Conservation (phyloP, 2,888 invertebrate species). For the Ferrisia virgata region DNA sequence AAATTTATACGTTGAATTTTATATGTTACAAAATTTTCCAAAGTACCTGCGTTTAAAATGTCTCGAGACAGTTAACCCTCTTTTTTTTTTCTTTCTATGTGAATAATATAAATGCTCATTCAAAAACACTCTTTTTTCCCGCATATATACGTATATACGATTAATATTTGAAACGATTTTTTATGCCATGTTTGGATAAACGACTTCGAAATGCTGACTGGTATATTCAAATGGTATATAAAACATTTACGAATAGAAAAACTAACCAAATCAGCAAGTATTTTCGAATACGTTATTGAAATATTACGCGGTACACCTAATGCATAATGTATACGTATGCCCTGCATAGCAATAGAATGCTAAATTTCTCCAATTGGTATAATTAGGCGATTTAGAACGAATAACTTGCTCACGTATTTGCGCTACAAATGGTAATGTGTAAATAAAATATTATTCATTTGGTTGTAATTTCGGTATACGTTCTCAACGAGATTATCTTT, state of each 20-base stretch:
- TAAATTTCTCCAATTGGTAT: conserved; percentile 11
- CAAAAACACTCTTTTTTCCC: neutral
- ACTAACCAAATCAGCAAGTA: neutral
- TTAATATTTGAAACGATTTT: neutral
- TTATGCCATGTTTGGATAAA: neutral
- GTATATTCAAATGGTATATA: neutral
- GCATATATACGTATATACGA: no score
- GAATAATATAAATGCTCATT: neutral
- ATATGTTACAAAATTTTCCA: neutral
- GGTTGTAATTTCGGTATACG: neutral
- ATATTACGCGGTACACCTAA: neutral
- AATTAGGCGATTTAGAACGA: conserved; percentile 2
- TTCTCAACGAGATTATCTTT: conserved; percentile 7
- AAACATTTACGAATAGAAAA: neutral
- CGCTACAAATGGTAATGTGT: conserved; percentile 8
- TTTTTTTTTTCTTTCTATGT: neutral
- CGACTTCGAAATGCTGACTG: neutral
- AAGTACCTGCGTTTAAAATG: neutral
- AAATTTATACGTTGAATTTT: neutral
- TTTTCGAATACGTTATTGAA: neutral
- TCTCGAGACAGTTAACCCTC: neutral
- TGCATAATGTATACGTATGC: neutral
- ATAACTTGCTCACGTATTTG: conserved; percentile 15
- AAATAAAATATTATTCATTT: conserved; percentile 1
- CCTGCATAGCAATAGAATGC: neutral